Percentiles rank a stretch among this genome's conserved stretches.
Evolutionary conservation across 2,797 vertebrate species (phyloP).

Genomic region (Microcaecilia unicolor): DNA sequence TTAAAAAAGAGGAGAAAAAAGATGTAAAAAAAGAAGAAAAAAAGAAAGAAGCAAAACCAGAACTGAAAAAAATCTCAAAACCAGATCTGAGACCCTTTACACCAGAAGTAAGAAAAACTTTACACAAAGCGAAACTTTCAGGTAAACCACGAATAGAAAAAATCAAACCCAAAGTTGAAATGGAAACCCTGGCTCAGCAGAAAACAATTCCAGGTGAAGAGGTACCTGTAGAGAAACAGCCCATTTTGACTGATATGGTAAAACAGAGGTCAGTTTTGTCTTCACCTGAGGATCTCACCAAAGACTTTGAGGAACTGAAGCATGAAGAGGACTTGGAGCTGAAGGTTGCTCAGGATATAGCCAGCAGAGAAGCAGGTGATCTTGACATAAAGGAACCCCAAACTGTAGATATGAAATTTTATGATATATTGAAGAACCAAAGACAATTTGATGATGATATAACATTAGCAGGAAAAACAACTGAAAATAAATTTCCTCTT

Average conservation of each 20-base stretch:
- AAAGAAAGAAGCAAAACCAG: constrained; percentile 82
- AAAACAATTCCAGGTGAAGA: constrained; percentile 38
- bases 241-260: constrained; percentile 35
- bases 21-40: constrained; percentile 85
- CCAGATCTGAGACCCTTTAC: constrained; percentile 92
- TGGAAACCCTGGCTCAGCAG: constrained; percentile 62
- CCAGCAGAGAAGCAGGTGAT: not conserved
- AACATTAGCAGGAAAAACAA: constrained; percentile 11
- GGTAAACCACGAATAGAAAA: constrained; percentile 78
- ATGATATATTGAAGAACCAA: constrained; percentile 12
- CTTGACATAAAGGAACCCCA: not conserved
- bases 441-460: constrained; percentile 32
- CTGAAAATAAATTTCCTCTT: constrained; percentile 40
- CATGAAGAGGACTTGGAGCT: constrained; percentile 52
- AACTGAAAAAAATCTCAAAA: constrained; percentile 82
- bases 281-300: constrained; percentile 93
- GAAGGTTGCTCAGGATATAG: constrained; percentile 4
- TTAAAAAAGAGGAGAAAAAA: constrained; percentile 84
- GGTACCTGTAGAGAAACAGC: constrained; percentile 27
- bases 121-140: constrained; percentile 88
- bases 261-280: constrained; percentile 74
- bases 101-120: constrained; percentile 89
- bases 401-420: constrained; percentile 3
- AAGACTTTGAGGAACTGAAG: constrained; percentile 89
- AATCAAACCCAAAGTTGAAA: constrained; percentile 61